Evolutionary conservation across 1,140 invertebrate species (phyloP).

Genomic region (Melipona quadrifasciata): DNA sequence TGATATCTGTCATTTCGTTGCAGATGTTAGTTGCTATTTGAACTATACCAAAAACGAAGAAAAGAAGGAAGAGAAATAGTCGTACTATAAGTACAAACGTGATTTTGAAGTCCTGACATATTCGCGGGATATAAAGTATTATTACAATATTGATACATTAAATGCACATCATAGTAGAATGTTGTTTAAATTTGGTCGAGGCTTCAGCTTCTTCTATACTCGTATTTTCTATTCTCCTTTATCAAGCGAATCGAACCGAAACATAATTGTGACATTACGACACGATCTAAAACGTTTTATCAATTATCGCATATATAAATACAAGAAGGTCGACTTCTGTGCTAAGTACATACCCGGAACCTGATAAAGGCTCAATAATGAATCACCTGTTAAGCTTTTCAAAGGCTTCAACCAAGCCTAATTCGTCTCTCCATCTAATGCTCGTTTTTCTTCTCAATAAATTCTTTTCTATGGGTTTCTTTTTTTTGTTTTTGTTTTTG

Average conservation of each 20-base stretch:
- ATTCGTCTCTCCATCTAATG: background rate
- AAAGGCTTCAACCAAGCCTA: background rate
- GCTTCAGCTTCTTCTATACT: background rate
- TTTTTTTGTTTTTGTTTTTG: too few species aligned
- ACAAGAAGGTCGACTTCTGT: constrained; percentile 17
- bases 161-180: background rate
- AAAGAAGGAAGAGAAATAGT: background rate
- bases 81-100: background rate
- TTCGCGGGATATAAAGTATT: too few species aligned
- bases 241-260: background rate
- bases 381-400: constrained; percentile 26
- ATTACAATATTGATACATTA: background rate
- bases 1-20: background rate
- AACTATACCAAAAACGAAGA: background rate
- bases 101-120: too few species aligned
- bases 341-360: background rate
- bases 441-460: background rate
- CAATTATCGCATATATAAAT: constrained; percentile 31
- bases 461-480: background rate
- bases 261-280: background rate
- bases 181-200: too few species aligned
- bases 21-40: background rate
- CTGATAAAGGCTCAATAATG: background rate
- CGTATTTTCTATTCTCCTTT: background rate
- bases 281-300: constrained; percentile 8